Base-by-base conservation (phyloP, 2,888 invertebrate genomes). In the Patella caerulea region DNA sequence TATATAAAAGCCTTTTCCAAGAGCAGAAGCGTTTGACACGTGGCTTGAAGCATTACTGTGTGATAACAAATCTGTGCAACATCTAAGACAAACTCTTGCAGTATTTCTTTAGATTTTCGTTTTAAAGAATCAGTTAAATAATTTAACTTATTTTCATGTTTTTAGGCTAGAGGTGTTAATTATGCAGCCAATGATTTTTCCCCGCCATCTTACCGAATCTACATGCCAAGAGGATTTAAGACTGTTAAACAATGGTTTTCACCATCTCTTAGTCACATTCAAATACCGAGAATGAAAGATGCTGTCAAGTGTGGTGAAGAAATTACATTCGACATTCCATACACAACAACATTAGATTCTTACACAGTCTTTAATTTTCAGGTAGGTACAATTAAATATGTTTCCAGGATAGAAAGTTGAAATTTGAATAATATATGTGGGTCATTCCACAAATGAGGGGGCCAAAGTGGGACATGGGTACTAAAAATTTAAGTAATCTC, bases 161-260 rank as follows among this genome's bases (percentile, higher is more conserved):
- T 65, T 19, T 24, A 75, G 69, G 54, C 73, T 19, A 56, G 69
- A 73, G 29, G 71, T 19, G 71, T 73, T 56, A 24, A 59, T 24
- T 54, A 69, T 7, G 56, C 75, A 14, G 71, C 52, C 12, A 19
- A 55, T 74, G 74, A 56, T 9, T 52, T 24, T 17, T 34, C 59
- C 24, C 15, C 54, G 0, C 73, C 56, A 4, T n/a, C 71, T 11
- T 65, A 75, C 73, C 56, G 74, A 5, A 74, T 81, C 45, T 75
- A 78, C 72, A 75, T 76, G 9, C 85, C 86, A 0, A 73, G 70
- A 9, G 83, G 80, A 0, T 82, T 81, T 56, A 71, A 72, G 5
- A 71, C 52, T 0, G 73, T 88, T n/a, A 79, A 78, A 5, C 81
- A 85, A 74, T 89, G 88, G 89, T 88, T 83, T 75, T 90, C 90